phyloP scores from a whole-genome alignment of 2,113 vertebrate genomes.

The Xyliphius kryptos region DNA sequence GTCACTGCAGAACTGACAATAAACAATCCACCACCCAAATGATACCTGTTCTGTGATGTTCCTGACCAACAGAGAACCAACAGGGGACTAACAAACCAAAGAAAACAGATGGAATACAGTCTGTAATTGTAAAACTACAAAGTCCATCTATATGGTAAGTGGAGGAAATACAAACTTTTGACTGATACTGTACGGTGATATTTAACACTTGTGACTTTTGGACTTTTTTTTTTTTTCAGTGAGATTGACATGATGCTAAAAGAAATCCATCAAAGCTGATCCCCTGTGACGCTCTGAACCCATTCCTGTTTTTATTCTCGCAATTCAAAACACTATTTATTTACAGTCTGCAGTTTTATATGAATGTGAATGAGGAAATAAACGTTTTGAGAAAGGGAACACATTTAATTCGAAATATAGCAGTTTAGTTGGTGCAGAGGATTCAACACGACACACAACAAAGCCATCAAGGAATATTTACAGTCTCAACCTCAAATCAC shows the following conservation, averaged over 20 bases:
- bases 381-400: slow-evolving; percentile 23
- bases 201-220: too few relatives aligned
- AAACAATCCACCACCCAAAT: too few relatives aligned
- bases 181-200: too few relatives aligned
- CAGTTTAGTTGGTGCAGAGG: slow-evolving; percentile 6
- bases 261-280: slow-evolving; percentile 40
- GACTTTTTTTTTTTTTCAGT: slow-evolving; percentile 40
- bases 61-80: too few relatives aligned
- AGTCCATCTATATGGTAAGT: too few relatives aligned
- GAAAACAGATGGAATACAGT: too few relatives aligned
- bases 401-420: slow-evolving; percentile 10
- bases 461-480: slow-evolving; percentile 29
- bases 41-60: too few relatives aligned
- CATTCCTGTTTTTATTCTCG: slow-evolving; percentile 37
- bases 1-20: too few relatives aligned
- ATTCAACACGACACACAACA: not conserved
- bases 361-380: slow-evolving; percentile 32
- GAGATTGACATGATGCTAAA: slow-evolving; percentile 55
- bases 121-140: too few relatives aligned
- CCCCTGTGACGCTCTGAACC: slow-evolving; percentile 18
- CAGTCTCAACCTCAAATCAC: slow-evolving; percentile 17
- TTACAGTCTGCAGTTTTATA: not conserved
- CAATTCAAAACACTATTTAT: slow-evolving; percentile 52
- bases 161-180: too few relatives aligned
- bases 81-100: too few relatives aligned